Base-by-base conservation (phyloP, 2,888 invertebrate genomes). In the Diaperis boleti region DNA sequence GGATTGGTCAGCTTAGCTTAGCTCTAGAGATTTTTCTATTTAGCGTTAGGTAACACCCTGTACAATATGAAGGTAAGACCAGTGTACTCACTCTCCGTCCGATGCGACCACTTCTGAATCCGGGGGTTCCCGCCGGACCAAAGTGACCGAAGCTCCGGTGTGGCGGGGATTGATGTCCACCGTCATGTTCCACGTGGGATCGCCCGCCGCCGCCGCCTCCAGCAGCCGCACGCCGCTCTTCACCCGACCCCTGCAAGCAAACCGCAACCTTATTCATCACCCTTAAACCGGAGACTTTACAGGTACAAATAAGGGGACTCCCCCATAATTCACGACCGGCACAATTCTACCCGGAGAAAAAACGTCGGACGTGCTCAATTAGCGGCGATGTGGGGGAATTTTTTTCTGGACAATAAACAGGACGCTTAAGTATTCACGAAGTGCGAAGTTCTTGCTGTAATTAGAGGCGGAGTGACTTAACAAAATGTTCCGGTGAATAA, bases 141-240 rank as follows among this genome's bases (percentile, higher is more conserved):
- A 94, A 0, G 95, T 96, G 55, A 96, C 95, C 10, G 95, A 92
- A 18, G 95, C 96, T 1, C 90, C 89, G 1, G 94, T 93, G 70
- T 94, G 92, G 77, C 95, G 91, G 49, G 92, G 89, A 79, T 91
- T 92, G 70, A 92, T 87, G 75, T 96, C 95, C 42, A 94, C 89
- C 14, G 92, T 92, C 70, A 96, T 89, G 72, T 91, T 94, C 97
- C 97, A 97, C 63, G 77, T 70, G 1, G 73, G 52, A 1, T 66
- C 70, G 15, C 69, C 73, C 5, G 73, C 66, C 17, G 74, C 68
- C 13, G 70, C 64, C 14, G 72, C 77, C 49, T 76, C 75, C 77
- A 96, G 84, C 72, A 97, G 88, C 66, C 91, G 87, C 60, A 96
- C 83, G 0, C 96, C 96, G 49, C 92, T 92, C 81, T 95, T 94